These are phyloP conservation scores for Pollimyrus isidori DNA, from an alignment of 2,113 vertebrate species.

Conservation along the genomic window DNA sequence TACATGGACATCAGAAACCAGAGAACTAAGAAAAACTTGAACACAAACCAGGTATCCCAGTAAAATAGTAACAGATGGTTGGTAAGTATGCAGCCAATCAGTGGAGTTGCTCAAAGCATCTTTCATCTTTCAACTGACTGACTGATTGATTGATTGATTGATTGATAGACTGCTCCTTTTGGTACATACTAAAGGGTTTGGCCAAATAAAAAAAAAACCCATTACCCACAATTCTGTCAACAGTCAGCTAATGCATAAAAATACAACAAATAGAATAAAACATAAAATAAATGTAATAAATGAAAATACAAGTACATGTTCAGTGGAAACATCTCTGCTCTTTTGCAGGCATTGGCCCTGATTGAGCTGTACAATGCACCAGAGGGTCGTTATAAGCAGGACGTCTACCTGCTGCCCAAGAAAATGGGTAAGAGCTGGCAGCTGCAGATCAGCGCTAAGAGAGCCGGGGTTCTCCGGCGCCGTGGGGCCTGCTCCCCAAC, in stretches of 20 bases:
- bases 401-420: conserved; percentile 94
- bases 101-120: background rate
- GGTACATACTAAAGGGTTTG: background rate
- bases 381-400: conserved; percentile 93
- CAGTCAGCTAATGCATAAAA: background rate
- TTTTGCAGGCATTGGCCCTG: conserved; percentile 78
- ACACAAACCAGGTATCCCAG: too few species aligned
- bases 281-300: background rate
- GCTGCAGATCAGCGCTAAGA: background rate
- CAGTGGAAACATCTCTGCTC: conserved; percentile 13
- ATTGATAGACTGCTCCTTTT: background rate
- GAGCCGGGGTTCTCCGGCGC: background rate
- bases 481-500: background rate
- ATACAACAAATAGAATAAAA: background rate
- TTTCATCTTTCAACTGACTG: background rate
- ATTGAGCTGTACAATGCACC: conserved; percentile 95
- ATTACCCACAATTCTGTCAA: background rate
- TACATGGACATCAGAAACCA: too few species aligned
- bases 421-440: conserved; percentile 83
- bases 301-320: background rate
- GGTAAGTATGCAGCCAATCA: background rate
- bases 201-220: background rate
- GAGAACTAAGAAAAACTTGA: too few species aligned
- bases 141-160: background rate
- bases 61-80: background rate